Conservation (phyloP, 2,888 invertebrate species). For the Lasioglossum zephyrum region DNA sequence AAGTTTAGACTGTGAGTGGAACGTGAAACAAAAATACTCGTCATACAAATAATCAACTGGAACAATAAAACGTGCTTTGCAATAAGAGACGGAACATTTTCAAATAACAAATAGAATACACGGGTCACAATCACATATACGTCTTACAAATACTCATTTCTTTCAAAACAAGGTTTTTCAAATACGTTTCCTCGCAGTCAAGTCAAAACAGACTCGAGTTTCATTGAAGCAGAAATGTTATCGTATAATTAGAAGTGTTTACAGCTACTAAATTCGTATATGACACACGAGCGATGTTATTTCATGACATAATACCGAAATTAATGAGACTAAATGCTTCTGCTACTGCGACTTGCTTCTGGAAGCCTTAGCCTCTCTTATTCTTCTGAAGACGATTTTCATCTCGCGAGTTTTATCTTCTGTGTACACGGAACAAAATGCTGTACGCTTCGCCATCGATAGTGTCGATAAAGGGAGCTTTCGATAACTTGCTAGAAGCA, state of each 20-base stretch:
- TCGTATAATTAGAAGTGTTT: conserved; percentile 2
- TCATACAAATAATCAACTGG: background rate
- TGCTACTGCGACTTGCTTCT: conserved; percentile 25
- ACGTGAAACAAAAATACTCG: background rate
- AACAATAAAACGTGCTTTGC: background rate
- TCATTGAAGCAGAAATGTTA: conserved; percentile 16
- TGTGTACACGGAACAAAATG: background rate
- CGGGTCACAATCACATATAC: background rate
- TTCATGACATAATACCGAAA: conserved; percentile 53
- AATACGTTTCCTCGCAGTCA: background rate
- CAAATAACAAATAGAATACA: background rate
- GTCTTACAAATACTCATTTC: background rate
- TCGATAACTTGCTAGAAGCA: background rate
- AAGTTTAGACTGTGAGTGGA: background rate
- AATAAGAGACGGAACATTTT: background rate
- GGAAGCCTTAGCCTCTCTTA: background rate
- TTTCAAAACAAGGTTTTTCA: background rate
- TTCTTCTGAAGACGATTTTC: no score
- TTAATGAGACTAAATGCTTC: conserved; percentile 34
- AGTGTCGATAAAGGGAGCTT: background rate
- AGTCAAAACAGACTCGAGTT: background rate
- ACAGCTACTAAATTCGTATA: conserved; percentile 52
- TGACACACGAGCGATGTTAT: conserved; percentile 55
- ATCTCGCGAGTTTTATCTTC: background rate
- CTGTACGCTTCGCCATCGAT: background rate